phyloP scores from a whole-genome alignment of 2,888 invertebrate genomes.

The Athetis lepigone region DNA sequence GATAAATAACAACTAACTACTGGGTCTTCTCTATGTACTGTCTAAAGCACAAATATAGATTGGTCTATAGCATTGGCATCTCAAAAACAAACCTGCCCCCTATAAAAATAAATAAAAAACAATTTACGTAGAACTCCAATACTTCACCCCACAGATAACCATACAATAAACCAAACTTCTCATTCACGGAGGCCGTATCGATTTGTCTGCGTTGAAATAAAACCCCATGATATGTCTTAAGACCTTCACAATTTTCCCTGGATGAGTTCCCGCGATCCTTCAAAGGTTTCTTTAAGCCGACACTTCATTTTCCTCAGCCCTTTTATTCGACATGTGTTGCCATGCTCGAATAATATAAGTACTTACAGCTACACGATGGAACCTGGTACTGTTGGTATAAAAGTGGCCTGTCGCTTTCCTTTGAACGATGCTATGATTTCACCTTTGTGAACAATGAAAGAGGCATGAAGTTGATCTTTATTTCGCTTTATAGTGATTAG shows the following conservation, averaged over 20 bases:
- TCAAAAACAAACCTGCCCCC: neutral
- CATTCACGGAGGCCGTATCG: slow-evolving; percentile 12
- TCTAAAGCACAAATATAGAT: no score
- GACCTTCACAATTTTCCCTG: slow-evolving; percentile 49
- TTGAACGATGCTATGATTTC: no score
- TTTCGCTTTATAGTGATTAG: no score
- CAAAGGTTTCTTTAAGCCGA: slow-evolving; percentile 76
- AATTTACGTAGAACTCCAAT: no score
- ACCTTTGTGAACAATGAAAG: no score
- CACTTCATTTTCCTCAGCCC: slow-evolving; percentile 71
- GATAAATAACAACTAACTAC: no score
- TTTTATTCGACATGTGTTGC: slow-evolving; percentile 65
- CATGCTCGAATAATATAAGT: slow-evolving; percentile 53
- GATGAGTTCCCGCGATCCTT: slow-evolving; percentile 58
- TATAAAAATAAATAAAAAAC: no score
- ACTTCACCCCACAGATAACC: neutral
- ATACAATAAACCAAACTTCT: slow-evolving; percentile 15
- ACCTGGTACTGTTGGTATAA: slow-evolving; percentile 14
- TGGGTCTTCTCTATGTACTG: no score
- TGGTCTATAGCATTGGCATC: no score
- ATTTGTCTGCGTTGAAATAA: slow-evolving; percentile 49
- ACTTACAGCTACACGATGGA: slow-evolving; percentile 17
- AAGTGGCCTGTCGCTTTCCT: neutral
- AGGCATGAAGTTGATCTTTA: no score
- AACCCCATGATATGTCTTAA: slow-evolving; percentile 49